Conservation (phyloP, 2,113 vertebrate species). For the Oplegnathus fasciatus region DNA sequence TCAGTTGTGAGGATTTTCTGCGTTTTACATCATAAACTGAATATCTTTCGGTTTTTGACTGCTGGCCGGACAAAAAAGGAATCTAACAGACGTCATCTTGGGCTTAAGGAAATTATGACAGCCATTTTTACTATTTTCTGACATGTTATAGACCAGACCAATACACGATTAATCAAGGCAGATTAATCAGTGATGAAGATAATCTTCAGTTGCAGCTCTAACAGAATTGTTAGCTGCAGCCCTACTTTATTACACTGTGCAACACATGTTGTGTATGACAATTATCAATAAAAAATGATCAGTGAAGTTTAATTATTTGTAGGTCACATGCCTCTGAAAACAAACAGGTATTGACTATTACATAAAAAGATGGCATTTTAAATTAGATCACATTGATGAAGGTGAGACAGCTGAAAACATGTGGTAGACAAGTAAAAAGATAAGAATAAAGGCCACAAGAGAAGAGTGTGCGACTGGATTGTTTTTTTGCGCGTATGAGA, state of each 20-base stretch:
- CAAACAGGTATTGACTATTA: background rate
- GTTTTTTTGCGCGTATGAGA: background rate
- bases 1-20: background rate
- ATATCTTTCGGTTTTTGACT: background rate
- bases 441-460: background rate
- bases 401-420: slow-evolving; percentile 6
- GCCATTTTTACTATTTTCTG: background rate
- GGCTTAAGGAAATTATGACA: background rate
- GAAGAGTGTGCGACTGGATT: background rate
- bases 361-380: background rate
- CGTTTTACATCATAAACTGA: background rate
- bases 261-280: background rate
- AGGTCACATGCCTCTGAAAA: slow-evolving; percentile 6
- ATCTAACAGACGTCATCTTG: background rate
- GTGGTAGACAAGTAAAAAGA: background rate
- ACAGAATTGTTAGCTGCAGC: background rate
- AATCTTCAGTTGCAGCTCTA: background rate
- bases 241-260: background rate
- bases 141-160: background rate
- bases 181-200: background rate
- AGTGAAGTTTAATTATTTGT: background rate
- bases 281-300: background rate
- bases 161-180: background rate
- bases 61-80: background rate
- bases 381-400: slow-evolving; percentile 5